These are phyloP conservation scores for Xerus inauris DNA, from an alignment of 2,113 vertebrate genomes.

Conservation along the genomic window DNA sequence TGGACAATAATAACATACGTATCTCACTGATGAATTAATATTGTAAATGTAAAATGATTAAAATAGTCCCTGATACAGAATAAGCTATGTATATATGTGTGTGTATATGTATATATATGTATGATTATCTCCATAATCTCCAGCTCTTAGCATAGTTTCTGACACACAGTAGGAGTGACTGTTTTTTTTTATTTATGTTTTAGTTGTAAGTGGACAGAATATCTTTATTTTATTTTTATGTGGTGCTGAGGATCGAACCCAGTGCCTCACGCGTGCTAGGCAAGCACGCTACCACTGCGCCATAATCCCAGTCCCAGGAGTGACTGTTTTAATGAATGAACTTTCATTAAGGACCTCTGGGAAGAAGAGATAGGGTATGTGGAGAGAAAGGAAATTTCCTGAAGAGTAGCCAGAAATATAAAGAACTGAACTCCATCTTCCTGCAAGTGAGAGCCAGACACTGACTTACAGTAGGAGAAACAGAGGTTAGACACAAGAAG, in stretches of 20 bases:
- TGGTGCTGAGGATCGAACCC: too few relatives aligned
- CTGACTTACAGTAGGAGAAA: background rate
- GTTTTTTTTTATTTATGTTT: too few relatives aligned
- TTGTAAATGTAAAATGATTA: background rate
- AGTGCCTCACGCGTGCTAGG: too few relatives aligned
- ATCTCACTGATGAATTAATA: background rate
- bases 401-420: background rate
- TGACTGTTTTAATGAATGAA: background rate
- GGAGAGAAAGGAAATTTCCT: background rate
- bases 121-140: background rate
- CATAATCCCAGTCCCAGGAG: too few relatives aligned
- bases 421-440: background rate
- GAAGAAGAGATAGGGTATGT: background rate
- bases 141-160: background rate
- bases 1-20: too few relatives aligned
- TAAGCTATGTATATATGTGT: too few relatives aligned
- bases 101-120: background rate
- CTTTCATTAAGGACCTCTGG: background rate
- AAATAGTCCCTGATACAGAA: background rate
- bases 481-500: background rate
- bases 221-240: too few relatives aligned
- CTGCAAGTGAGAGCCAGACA: background rate
- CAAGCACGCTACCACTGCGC: too few relatives aligned
- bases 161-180: background rate
- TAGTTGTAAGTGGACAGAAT: too few relatives aligned